phyloP scores from a whole-genome alignment of 1,140 invertebrate species.

The Heliconius congener region DNA sequence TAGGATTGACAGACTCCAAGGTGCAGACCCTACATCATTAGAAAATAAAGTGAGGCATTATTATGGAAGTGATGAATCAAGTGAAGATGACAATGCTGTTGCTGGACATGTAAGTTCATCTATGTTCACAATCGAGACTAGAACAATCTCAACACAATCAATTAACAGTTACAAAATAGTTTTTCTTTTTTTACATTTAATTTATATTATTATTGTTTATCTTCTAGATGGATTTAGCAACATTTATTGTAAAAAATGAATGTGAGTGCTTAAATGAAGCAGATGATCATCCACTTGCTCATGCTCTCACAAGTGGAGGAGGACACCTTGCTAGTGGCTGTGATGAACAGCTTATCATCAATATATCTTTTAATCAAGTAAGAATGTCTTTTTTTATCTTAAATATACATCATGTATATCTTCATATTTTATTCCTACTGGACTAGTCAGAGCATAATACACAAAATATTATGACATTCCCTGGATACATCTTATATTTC shows the following conservation, averaged over 20 bases:
- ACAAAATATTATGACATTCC: no score
- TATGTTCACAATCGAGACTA: not conserved
- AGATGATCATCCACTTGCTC: constrained; percentile 92
- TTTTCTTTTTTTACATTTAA: constrained; percentile 24
- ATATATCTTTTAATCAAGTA: constrained; percentile 93
- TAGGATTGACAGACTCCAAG: constrained; percentile 91
- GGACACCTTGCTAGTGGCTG: constrained; percentile 95
- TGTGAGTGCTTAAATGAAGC: constrained; percentile 99
- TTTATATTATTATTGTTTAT: no score
- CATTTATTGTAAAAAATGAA: constrained; percentile 92
- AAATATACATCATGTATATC: not conserved
- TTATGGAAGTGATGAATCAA: constrained; percentile 86
- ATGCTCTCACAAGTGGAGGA: constrained; percentile 87
- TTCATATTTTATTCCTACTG: no score
- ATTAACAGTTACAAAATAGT: not conserved
- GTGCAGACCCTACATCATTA: constrained; percentile 90
- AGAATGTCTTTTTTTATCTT: constrained; percentile 9
- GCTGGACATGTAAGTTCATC: constrained; percentile 88
- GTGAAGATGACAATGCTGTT: constrained; percentile 85
- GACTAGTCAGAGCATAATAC: no score
- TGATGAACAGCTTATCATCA: constrained; percentile 97
- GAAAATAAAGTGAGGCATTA: constrained; percentile 95
- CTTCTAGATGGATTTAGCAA: constrained; percentile 92
- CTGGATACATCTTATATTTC: no score
- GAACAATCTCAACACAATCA: not conserved